A percentile compares a stretch with the other conserved stretches of the same genome.
Evolutionary conservation across 2,888 invertebrate species (phyloP).

Genomic region (Drosophila engyochracea): DNA sequence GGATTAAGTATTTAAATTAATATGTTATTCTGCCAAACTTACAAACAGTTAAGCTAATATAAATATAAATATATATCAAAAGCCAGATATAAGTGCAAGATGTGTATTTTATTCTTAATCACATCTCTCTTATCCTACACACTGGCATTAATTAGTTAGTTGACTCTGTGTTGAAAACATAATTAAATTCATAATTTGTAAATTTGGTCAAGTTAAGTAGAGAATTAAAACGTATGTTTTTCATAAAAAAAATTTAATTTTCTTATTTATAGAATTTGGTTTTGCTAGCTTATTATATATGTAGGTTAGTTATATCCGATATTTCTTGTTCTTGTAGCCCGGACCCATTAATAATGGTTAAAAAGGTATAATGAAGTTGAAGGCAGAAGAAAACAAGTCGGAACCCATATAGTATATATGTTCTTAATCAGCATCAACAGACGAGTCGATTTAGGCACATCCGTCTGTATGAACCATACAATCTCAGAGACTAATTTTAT

Average conservation of each 20-base stretch:
- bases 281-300: not conserved
- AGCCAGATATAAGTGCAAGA: not conserved
- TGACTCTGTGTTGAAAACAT: not conserved
- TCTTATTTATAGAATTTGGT: too few species aligned
- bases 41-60: not conserved
- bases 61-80: not conserved
- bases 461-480: not conserved
- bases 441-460: not conserved
- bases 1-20: not conserved
- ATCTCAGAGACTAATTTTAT: not conserved
- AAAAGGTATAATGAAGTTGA: not conserved
- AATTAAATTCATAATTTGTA: not conserved
- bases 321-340: not conserved
- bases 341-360: not conserved
- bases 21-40: constrained; percentile 1
- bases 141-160: not conserved
- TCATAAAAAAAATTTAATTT: accelerated
- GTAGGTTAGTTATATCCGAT: not conserved
- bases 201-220: not conserved
- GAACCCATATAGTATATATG: not conserved
- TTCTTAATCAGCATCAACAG: not conserved
- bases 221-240: not conserved
- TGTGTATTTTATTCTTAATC: not conserved
- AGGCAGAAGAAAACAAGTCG: accelerated
- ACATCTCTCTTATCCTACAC: too few species aligned